Evolutionary conservation across 2,888 invertebrate species (phyloP), one percentile per base, ranked within the genome.

Genomic region (Luperina nickerlii): DNA sequence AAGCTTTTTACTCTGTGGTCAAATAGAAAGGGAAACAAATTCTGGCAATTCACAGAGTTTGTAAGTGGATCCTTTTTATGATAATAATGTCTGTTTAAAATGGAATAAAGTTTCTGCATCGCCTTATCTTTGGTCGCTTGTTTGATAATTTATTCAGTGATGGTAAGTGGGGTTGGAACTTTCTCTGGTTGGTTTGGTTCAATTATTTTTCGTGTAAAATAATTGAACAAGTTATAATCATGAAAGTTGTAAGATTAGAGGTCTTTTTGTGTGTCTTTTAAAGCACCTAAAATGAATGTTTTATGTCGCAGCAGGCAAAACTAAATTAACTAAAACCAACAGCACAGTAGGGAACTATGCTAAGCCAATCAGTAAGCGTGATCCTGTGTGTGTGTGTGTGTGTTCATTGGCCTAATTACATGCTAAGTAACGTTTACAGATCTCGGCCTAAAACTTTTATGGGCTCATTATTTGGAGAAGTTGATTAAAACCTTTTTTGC

Each of bases 121-220:
- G 84, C 88, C 89, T 92, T 91, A 92, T 91, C 91, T 90, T 78
- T 79, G 85, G 86, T 82, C 85, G 84, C 89, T 82, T 87, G 83
- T 90, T 91, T 90, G 88, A 90, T 92, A 91, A 93, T 92, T 92
- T 92, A 92, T 92, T 92, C 92, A 92, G 88, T 88, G 88, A 81
- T 85, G 87, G 87, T 88, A 88, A 84, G 87, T 88, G 87, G 86
- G 84, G 84, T 82, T 82, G 66, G 73, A 83, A 84, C 72, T 87
- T 85, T 79, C 76, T 81, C 48, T 62, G 73, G 79, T 69, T 85
- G 81, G 84, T 82, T 81, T 70, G 76, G 69, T 74, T 77, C 38
- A 63, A 76, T 71, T 81, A 38, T 77, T 60, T 84, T 88, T 68
- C 60, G 3, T 85, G 48, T 67, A 73, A 81, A 74, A 72, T 85